Evolutionary conservation across 1,140 invertebrate species (phyloP), one percentile per base, ranked within the genome.

Genomic region (Aphelenchoides besseyi): DNA sequence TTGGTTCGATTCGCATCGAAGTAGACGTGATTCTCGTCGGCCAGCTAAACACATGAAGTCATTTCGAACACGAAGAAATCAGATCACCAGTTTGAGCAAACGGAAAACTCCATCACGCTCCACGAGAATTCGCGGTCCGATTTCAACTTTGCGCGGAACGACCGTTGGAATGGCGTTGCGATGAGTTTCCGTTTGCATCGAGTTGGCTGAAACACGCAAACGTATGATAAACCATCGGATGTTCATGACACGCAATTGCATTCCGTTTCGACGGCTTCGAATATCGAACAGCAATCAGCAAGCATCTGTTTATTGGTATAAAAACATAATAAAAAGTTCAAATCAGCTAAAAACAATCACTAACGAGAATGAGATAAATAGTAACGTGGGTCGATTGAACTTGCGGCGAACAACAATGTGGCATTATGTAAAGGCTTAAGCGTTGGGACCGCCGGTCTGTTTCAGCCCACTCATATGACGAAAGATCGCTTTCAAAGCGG

Each of bases 21-120:
- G 57, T 75, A 74, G 8, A 35, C 66, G 23, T 57, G 64, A 54
- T 82, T 81, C 55, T 81, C 80, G 52, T 36, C 35, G 54, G 78
- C 72, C 57, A 81, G 48, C 79, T 80, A 64, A 67, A 79, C 71
- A 33, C 53, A 74, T 18, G 1, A 30, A 26, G 37, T 35, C 32
- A 29, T 32, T 59, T 29, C 33, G 12, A 23, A 33, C n/a, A 8
- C n/a, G 5, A 33, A 59, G 18, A 8, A 59, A 18, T 59, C 30
- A 29, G 62, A 66, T 37, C 18, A 83, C 79, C 71, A 83, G 64
- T 48, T 81, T 73, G 18, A 80, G 59, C 35, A 84, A 54, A 29
- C 26, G 32, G 74, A 83, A 74, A 41, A 84, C 80, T 37, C 81
- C 82, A 30, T 84, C 62, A 29, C 79, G 76, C 23, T 81, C 66